These are phyloP conservation scores for Cephalopterus ornatus DNA, from an alignment of 2,113 vertebrate species.

Conservation along the genomic window DNA sequence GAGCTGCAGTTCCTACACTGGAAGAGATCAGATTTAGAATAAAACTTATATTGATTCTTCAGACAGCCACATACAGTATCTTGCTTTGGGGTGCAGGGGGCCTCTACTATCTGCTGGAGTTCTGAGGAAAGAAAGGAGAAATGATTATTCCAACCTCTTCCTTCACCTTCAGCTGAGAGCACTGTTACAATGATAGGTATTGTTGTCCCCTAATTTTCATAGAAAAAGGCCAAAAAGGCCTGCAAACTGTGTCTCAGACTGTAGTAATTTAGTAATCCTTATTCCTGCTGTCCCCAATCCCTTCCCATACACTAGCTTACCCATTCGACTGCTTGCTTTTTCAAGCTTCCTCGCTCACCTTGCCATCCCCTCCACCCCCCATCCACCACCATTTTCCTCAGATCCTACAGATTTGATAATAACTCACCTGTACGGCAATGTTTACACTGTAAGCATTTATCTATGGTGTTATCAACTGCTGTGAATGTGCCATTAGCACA, in stretches of 20 bases:
- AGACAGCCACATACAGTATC: slow-evolving; percentile 61
- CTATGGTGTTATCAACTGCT: slow-evolving; percentile 32
- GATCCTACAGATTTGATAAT: neutral
- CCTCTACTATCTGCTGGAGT: slow-evolving; percentile 27
- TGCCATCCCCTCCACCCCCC: neutral
- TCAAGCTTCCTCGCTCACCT: neutral
- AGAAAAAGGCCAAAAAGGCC: neutral
- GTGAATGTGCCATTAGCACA: slow-evolving; percentile 38
- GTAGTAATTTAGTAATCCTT: neutral
- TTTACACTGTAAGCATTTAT: slow-evolving; percentile 19
- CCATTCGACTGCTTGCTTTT: neutral
- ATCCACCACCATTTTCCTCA: neutral
- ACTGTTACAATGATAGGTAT: neutral
- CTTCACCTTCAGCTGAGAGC: neutral
- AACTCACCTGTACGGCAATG: slow-evolving; percentile 30
- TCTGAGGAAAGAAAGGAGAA: slow-evolving; percentile 15
- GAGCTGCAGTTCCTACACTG: slow-evolving; percentile 47
- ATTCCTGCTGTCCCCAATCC: neutral
- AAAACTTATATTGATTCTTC: slow-evolving; percentile 31
- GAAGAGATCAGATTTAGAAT: neutral
- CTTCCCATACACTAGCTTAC: neutral
- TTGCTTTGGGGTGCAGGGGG: slow-evolving; percentile 8
- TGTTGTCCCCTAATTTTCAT: neutral
- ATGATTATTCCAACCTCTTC: neutral
- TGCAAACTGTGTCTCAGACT: neutral